phyloP scores from a whole-genome alignment of 1,140 invertebrate species.

The Monomorium pharaonis region DNA sequence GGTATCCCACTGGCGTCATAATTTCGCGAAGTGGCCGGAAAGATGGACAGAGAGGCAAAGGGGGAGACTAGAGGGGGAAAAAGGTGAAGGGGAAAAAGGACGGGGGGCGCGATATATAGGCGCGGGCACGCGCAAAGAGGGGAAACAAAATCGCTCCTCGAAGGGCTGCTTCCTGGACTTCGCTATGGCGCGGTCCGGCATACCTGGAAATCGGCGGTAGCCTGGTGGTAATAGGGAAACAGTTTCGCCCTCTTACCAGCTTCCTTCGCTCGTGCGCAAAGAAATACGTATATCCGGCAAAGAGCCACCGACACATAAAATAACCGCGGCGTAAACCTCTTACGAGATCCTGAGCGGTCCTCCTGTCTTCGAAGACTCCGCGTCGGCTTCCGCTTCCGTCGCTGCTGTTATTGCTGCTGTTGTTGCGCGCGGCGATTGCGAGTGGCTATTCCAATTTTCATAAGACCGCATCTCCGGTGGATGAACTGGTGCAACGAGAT shows the following conservation, averaged over 20 bases:
- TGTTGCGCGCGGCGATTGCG: background rate
- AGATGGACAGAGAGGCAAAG: background rate
- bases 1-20: constrained; percentile 19
- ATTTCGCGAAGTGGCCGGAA: constrained; percentile 44
- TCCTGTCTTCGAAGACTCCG: background rate
- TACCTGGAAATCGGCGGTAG: constrained; percentile 57
- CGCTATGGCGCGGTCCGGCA: constrained; percentile 39
- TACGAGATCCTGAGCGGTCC: constrained; percentile 41
- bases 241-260: constrained; percentile 29
- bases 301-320: constrained; percentile 62
- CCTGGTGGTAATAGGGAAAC: constrained; percentile 63
- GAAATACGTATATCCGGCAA: background rate
- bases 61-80: background rate
- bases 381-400: constrained; percentile 59
- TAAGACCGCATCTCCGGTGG: background rate
- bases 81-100: background rate
- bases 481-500: background rate
- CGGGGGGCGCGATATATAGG: background rate
- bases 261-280: constrained; percentile 35
- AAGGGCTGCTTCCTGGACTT: constrained; percentile 64
- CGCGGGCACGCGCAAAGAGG: background rate
- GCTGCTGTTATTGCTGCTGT: background rate
- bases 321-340: constrained; percentile 55
- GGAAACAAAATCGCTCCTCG: background rate
- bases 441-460: background rate